A percentile compares a stretch with the other conserved stretches of the same genome.
Evolutionary conservation across 2,888 invertebrate species (phyloP).

Genomic region (Drymonia ruficornis): DNA sequence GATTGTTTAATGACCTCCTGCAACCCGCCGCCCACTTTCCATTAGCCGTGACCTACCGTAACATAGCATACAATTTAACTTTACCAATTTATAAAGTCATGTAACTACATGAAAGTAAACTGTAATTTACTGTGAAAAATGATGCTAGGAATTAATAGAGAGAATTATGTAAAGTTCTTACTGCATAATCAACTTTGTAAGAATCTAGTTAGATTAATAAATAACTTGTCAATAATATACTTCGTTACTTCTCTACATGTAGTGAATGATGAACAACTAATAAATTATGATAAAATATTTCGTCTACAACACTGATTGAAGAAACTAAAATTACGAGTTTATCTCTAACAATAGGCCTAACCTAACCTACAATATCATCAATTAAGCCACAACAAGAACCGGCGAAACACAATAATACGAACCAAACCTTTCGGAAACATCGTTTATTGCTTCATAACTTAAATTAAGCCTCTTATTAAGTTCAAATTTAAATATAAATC

Average conservation of each 20-base stretch:
- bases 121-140: too few species aligned
- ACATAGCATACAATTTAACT: not conserved
- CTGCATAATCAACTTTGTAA: not conserved
- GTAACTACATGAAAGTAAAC: too few species aligned
- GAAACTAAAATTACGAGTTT: too few species aligned
- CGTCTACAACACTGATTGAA: too few species aligned
- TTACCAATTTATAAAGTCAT: too few species aligned
- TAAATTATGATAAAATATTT: too few species aligned
- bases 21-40: not conserved
- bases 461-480: slow-evolving; percentile 72
- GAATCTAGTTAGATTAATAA: not conserved
- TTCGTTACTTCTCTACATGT: not conserved
- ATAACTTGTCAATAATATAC: not conserved
- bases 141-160: too few species aligned
- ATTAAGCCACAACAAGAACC: slow-evolving; percentile 8
- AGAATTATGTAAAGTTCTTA: not conserved
- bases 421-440: slow-evolving; percentile 46
- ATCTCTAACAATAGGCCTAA: slow-evolving; percentile 1
- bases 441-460: slow-evolving; percentile 75
- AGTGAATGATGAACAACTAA: too few species aligned
- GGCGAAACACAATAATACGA: slow-evolving; percentile 24
- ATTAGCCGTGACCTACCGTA: not conserved
- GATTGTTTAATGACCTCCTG: not conserved
- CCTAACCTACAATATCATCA: not conserved
- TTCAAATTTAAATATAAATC: slow-evolving; percentile 71